Evolutionary conservation across 2,888 invertebrate genomes (phyloP).

Genomic region (Pilophorus perplexus): DNA sequence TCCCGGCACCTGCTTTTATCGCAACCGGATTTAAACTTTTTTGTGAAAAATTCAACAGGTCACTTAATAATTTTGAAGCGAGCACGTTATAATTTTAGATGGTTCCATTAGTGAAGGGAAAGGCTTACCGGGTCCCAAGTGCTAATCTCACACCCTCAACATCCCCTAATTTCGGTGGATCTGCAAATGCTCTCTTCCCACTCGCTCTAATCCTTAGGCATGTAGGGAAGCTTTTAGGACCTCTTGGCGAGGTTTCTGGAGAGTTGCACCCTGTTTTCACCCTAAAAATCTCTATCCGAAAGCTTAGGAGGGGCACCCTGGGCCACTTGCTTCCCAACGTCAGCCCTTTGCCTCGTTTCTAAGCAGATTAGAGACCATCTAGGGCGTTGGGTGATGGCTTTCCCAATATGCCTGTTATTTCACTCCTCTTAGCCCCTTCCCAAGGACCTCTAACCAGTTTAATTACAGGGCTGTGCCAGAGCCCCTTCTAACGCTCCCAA

Average conservation of each 20-base stretch:
- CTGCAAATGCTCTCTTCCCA: constrained; percentile 41
- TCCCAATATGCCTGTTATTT: constrained; percentile 44
- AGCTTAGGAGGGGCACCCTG: not conserved
- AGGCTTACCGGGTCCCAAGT: constrained; percentile 38
- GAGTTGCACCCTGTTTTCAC: constrained; percentile 1
- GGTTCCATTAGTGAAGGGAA: constrained; percentile 41
- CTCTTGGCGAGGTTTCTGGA: constrained; percentile 21
- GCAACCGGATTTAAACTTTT: constrained; percentile 12
- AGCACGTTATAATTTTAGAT: constrained; percentile 37
- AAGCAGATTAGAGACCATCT: constrained; percentile 42
- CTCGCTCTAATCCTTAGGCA: constrained; percentile 34
- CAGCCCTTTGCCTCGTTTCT: constrained; percentile 27
- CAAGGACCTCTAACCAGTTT: constrained; percentile 40
- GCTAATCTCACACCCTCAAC: constrained; percentile 43
- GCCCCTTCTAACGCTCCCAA: constrained; percentile 21
- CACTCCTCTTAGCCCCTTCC: constrained; percentile 41
- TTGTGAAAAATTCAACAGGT: constrained; percentile 41
- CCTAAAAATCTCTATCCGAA: constrained; percentile 20
- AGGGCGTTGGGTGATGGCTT: constrained; percentile 36
- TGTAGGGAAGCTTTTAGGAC: constrained; percentile 28
- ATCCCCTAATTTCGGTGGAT: constrained; percentile 42
- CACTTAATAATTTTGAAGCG: constrained; percentile 34
- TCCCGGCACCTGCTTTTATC: too few species aligned
- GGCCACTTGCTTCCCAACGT: constrained; percentile 18
- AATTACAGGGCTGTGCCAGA: constrained; percentile 37